Percentiles rank a stretch among this genome's conserved stretches.
These are phyloP conservation scores for Epirrita christyi DNA, from an alignment of 2,888 invertebrate genomes.

Conservation along the genomic window DNA sequence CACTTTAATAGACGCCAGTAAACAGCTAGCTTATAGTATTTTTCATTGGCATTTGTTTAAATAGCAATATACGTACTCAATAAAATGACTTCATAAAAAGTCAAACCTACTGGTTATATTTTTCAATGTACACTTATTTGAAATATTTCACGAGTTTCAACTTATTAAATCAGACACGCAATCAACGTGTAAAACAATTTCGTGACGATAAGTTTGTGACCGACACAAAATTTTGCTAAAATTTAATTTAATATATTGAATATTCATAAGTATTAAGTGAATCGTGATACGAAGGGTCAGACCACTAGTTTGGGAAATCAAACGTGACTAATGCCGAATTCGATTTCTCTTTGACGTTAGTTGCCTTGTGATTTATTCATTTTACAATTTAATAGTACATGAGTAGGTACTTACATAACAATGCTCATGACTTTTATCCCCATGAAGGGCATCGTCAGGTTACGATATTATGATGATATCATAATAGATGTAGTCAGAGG, in stretches of 20 bases:
- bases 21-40: too few species aligned
- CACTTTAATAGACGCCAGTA: too few species aligned
- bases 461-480: too few species aligned
- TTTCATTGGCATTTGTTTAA: too few species aligned
- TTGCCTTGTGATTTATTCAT: background rate
- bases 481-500: too few species aligned
- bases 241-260: constrained; percentile 37
- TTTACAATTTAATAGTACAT: background rate
- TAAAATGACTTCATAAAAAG: too few species aligned
- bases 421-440: too few species aligned
- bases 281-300: constrained; percentile 46
- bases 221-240: constrained; percentile 44
- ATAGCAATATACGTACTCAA: too few species aligned
- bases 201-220: constrained; percentile 5
- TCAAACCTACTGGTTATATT: too few species aligned
- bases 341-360: constrained; percentile 43
- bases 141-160: background rate
- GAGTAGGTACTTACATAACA: too few species aligned
- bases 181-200: background rate
- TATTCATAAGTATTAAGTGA: constrained; percentile 33
- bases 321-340: constrained; percentile 50
- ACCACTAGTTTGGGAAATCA: constrained; percentile 54
- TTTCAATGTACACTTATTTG: too few species aligned
- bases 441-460: too few species aligned
- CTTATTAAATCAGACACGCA: background rate